phyloP scores from a whole-genome alignment of 1,140 invertebrate species.

The Rhynchophorus ferrugineus region DNA sequence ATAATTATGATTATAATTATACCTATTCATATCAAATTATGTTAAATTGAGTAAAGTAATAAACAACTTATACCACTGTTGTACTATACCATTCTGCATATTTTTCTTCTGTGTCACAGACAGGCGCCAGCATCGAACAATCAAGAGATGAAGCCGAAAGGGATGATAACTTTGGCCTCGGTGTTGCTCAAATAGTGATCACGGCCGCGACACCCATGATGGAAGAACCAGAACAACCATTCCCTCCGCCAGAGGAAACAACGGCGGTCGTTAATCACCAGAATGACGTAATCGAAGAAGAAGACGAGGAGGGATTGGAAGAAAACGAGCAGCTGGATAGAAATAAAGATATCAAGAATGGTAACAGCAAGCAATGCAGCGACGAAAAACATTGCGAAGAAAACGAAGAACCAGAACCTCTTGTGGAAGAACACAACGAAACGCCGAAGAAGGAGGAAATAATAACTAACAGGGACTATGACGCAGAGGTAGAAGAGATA shows the following conservation, averaged over 20 bases:
- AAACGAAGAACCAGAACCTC: constrained; percentile 6
- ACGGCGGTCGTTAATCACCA: constrained; percentile 31
- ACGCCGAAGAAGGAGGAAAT: constrained; percentile 1
- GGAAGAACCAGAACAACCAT: constrained; percentile 65
- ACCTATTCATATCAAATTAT: too few species aligned
- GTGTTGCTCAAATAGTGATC: constrained; percentile 78
- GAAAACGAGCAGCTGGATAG: constrained; percentile 24
- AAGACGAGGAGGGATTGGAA: constrained; percentile 28
- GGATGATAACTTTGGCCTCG: constrained; percentile 48
- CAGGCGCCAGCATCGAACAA: constrained; percentile 15
- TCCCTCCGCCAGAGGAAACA: constrained; percentile 48
- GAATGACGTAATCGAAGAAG: constrained; percentile 30
- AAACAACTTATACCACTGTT: too few species aligned
- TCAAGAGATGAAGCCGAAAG: constrained; percentile 1
- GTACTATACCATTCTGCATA: too few species aligned
- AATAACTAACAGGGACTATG: constrained; percentile 12
- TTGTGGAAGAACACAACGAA: constrained; percentile 15
- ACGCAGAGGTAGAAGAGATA: constrained; percentile 32
- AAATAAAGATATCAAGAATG: background rate
- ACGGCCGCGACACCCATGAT: constrained; percentile 82
- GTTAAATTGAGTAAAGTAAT: too few species aligned
- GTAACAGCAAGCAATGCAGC: background rate
- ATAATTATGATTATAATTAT: too few species aligned
- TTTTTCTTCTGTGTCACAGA: constrained; percentile 9
- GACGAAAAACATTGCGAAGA: background rate